phyloP scores from a whole-genome alignment of 2,113 vertebrate genomes.

The Phalacrocorax pelagicus region DNA sequence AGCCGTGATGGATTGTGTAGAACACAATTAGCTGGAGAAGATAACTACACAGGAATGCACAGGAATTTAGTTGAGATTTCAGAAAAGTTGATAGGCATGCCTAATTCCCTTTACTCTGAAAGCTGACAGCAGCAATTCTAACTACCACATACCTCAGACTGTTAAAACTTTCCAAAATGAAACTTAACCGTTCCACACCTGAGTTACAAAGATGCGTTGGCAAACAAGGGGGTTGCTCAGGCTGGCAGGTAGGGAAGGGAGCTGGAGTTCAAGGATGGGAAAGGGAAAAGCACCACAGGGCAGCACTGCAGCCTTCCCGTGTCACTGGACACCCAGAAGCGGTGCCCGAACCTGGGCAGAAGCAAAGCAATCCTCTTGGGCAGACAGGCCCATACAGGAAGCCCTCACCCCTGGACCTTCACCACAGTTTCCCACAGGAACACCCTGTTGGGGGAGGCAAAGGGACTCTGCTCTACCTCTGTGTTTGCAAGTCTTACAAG shows the following conservation, averaged over 20 bases:
- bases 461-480: neutral
- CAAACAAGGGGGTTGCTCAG: accelerated
- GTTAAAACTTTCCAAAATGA: neutral
- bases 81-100: neutral
- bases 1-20: neutral
- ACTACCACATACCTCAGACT: neutral
- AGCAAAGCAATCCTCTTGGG: neutral
- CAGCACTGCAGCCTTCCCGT: neutral
- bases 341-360: neutral
- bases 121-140: neutral
- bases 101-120: neutral
- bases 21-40: neutral
- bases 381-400: neutral
- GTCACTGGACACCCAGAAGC: neutral
- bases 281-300: neutral
- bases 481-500: neutral
- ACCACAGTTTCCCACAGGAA: accelerated
- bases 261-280: neutral
- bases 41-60: neutral
- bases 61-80: neutral
- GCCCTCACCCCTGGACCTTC: no score
- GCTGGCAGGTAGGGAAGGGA: neutral
- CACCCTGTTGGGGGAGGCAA: neutral
- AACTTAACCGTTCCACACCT: neutral
- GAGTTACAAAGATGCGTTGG: neutral